Percentiles rank a stretch among this genome's conserved stretches.
Evolutionary conservation across 2,888 invertebrate genomes (phyloP).

Genomic region (Unio delphinus): DNA sequence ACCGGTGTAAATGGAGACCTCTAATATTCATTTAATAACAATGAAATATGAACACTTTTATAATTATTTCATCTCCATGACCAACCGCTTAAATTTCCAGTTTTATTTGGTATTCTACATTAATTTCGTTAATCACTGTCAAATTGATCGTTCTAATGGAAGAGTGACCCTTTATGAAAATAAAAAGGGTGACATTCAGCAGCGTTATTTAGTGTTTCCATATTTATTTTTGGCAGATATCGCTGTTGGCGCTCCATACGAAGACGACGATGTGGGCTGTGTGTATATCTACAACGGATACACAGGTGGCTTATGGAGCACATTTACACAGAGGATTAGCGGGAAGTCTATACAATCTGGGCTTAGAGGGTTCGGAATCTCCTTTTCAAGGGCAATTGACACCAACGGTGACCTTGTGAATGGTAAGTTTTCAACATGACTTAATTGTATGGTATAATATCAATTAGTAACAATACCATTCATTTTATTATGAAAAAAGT

Average conservation of each 20-base stretch:
- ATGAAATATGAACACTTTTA: too few relatives aligned
- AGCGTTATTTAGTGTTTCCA: background rate
- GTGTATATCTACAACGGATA: conserved; percentile 44
- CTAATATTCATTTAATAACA: too few relatives aligned
- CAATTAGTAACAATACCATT: background rate
- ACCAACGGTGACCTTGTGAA: conserved; percentile 29
- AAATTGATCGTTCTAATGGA: too few relatives aligned
- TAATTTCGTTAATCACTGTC: too few relatives aligned
- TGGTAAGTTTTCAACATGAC: conserved; percentile 15
- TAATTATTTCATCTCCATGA: too few relatives aligned
- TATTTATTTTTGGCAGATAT: conserved; percentile 23
- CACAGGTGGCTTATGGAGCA: conserved; percentile 15
- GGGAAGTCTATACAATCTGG: conserved; percentile 20
- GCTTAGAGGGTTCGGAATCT: conserved; percentile 31
- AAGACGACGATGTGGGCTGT: conserved; percentile 28
- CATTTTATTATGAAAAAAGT: background rate
- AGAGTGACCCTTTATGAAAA: background rate
- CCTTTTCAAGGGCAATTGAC: conserved; percentile 24
- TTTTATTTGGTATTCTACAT: too few relatives aligned
- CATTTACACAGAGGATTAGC: conserved; percentile 28
- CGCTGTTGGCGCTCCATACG: conserved; percentile 39
- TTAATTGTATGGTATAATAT: background rate
- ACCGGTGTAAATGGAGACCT: too few relatives aligned
- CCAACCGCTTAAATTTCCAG: too few relatives aligned
- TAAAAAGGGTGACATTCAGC: background rate